A percentile compares a stretch with the other conserved stretches of the same genome.
These are phyloP conservation scores for Dufourea novaeangliae DNA, from an alignment of 1,140 invertebrate genomes.

Conservation along the genomic window DNA sequence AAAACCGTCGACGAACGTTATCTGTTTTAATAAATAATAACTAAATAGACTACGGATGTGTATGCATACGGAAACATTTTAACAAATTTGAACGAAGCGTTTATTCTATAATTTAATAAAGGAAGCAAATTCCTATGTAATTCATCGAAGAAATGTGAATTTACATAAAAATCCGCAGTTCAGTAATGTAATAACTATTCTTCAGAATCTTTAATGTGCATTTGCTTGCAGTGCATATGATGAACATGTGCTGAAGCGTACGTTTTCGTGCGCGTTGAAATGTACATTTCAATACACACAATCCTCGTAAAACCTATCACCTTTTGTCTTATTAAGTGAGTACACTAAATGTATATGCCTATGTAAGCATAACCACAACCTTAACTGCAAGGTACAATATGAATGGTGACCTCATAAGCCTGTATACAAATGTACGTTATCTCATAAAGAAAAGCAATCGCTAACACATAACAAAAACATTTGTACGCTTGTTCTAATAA, in stretches of 20 bases:
- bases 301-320: constrained; percentile 18
- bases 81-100: not conserved
- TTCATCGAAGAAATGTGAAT: not conserved
- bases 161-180: not conserved
- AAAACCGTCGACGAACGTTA: constrained; percentile 13
- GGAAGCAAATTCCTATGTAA: not conserved
- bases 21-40: constrained; percentile 43
- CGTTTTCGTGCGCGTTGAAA: not conserved
- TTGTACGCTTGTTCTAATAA: constrained; percentile 30
- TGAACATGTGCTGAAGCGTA: constrained; percentile 30
- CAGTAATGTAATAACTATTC: constrained; percentile 12
- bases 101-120: not conserved
- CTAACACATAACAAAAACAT: constrained; percentile 20
- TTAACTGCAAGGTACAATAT: constrained; percentile 38
- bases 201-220: constrained; percentile 26
- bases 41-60: not conserved
- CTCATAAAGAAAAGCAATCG: constrained; percentile 25
- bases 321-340: not conserved
- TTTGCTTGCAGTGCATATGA: constrained; percentile 32
- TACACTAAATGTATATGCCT: constrained; percentile 29
- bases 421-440: constrained; percentile 44
- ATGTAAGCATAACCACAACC: constrained; percentile 50
- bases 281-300: not conserved
- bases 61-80: not conserved
- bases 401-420: constrained; percentile 29